Base-by-base conservation (phyloP, 2,888 invertebrate genomes). In the Acronicta psi region DNA sequence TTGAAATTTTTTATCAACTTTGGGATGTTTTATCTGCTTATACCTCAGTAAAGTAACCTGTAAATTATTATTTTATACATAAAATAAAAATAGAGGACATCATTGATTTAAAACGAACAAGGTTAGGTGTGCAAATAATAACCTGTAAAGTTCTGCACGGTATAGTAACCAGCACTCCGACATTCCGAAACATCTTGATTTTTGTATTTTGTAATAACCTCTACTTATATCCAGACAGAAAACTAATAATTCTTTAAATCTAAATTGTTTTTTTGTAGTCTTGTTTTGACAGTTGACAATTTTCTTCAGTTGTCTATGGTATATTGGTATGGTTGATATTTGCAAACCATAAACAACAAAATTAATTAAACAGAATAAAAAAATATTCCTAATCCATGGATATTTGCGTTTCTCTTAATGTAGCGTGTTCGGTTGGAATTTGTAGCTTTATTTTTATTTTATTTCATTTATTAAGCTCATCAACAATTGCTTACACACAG, bases 1-100 rank as follows among this genome's bases (percentile, higher is more conserved):
- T 81, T 92, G 87, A 16, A 94, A 66, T 69, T 90, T 94, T 76
- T 93, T 94, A 57, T 91, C 91, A n/a, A 80, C 75, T 85, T 94
- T 94, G 11, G 93, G 91, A 46, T 79, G 73, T 59, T 88, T 91
- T 59, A 86, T 85, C 56, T 92, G 89, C 53, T 71, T 85, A 75
- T 87, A 71, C 75, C 93, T 86, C 11, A 89, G 71, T 31, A 81
- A 61, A 57, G 69, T 75, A 0, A 90, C 61, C 93, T 93, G 82
- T 43, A 40, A 49, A 51, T 63, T 37, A 60, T 57, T 7, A 23
- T 7, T 25, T 25, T n/a, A n/a, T n/a, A n/a, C n/a, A 25, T 25
- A 7, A 23, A 23, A 23, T 11, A 5, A 2, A 29, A n/a, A 34
- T 34, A 34, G n/a, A 14, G 0, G n/a, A 34, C 4, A n/a, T 11